Percentiles rank a stretch among this genome's conserved stretches.
Evolutionary conservation across 92 coral and sea anemone genomes (phyloP).

Genomic region (Chrysogorgia sp.): DNA sequence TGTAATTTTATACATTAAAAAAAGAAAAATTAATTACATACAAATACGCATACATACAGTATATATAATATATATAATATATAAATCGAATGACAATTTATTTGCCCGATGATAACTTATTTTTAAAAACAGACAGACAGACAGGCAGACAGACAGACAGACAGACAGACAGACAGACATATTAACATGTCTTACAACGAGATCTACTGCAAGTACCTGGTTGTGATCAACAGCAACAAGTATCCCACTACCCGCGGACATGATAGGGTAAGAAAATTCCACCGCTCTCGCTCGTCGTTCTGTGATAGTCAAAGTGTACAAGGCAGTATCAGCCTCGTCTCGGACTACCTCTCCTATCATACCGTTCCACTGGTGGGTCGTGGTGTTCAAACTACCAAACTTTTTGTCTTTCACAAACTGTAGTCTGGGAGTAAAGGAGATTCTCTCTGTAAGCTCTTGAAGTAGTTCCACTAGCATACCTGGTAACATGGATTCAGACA

Average conservation of each 20-base stretch:
- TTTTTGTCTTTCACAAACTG: slow-evolving; percentile 82
- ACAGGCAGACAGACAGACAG: no score
- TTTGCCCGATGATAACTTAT: no score
- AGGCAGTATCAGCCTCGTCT: slow-evolving; percentile 87
- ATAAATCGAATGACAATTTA: no score
- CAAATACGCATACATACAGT: no score
- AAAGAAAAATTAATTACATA: no score
- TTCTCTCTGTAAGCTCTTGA: slow-evolving; percentile 4
- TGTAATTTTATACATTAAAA: no score
- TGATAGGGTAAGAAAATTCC: slow-evolving; percentile 77
- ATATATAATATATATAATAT: no score
- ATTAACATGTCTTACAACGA: no score
- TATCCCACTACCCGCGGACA: slow-evolving; percentile 68
- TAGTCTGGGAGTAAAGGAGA: slow-evolving; percentile 10
- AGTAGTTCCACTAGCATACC: slow-evolving; percentile 33
- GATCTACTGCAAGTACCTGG: no score
- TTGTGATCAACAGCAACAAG: slow-evolving; percentile 66
- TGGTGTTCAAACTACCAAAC: slow-evolving; percentile 74
- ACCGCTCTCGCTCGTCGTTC: slow-evolving; percentile 74
- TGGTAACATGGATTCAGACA: neutral
- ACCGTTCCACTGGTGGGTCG: slow-evolving; percentile 74
- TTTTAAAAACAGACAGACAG: no score
- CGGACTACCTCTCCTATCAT: slow-evolving; percentile 89
- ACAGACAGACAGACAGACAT: no score
- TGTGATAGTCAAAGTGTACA: slow-evolving; percentile 79